Percentiles rank a stretch among this genome's conserved stretches.
phyloP scores from a whole-genome alignment of 2,797 vertebrate genomes.

The Ispidina lecontei region DNA sequence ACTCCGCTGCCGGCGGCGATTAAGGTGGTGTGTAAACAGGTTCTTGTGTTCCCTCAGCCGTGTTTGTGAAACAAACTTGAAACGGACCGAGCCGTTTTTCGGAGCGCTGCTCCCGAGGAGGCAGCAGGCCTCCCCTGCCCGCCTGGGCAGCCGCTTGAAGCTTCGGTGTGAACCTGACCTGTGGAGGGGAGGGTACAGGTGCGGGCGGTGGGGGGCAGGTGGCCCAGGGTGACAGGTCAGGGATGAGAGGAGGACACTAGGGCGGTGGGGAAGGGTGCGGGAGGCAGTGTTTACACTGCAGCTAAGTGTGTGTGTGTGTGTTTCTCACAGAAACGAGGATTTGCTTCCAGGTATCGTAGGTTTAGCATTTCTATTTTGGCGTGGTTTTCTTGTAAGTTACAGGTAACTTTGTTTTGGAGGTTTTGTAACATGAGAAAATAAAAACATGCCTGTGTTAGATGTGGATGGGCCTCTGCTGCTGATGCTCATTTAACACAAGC shows the following conservation, averaged over 20 bases:
- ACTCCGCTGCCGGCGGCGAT: not conserved
- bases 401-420: not conserved
- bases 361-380: not conserved
- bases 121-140: not conserved
- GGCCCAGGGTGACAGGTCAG: not conserved
- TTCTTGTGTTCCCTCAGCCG: not conserved
- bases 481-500: not conserved
- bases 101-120: not conserved
- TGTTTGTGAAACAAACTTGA: slow-evolving; percentile 45
- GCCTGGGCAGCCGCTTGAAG: not conserved
- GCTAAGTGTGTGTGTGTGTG: not conserved
- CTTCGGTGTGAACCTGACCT: not conserved
- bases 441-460: not conserved
- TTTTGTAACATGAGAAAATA: not conserved
- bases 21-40: not conserved
- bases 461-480: not conserved
- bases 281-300: not conserved
- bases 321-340: not conserved
- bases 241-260: not conserved
- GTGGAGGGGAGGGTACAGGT: not conserved
- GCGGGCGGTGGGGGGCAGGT: not conserved
- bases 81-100: not conserved
- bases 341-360: not conserved
- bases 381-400: not conserved
- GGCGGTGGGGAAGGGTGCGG: not conserved